Percentiles rank a stretch among this genome's conserved stretches.
Conservation (phyloP, 2,113 vertebrate genomes). For the Lipophrys pholis region DNA sequence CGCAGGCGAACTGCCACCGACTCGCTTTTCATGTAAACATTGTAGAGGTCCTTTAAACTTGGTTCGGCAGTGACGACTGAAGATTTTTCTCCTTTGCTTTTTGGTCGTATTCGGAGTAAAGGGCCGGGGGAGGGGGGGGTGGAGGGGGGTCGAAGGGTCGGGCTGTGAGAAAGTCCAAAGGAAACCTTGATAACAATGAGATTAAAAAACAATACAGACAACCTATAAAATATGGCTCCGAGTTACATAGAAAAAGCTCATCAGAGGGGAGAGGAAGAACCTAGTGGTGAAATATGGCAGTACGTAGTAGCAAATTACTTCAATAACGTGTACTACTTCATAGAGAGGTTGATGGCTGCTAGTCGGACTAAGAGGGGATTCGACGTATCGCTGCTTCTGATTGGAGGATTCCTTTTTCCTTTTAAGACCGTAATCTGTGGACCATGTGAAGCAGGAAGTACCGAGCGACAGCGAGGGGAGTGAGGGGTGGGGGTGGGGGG, state of each 20-base stretch:
- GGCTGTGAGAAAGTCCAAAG: constrained; percentile 52
- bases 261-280: constrained; percentile 68
- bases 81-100: constrained; percentile 64
- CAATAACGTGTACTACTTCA: constrained; percentile 56
- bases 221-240: constrained; percentile 87
- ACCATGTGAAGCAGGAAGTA: constrained; percentile 32
- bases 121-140: neutral
- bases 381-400: constrained; percentile 45
- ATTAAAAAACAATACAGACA: constrained; percentile 79
- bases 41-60: constrained; percentile 77
- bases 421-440: constrained; percentile 45
- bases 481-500: constrained; percentile 3
- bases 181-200: constrained; percentile 71
- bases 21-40: constrained; percentile 81
- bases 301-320: constrained; percentile 71
- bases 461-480: constrained; percentile 27
- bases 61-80: constrained; percentile 82
- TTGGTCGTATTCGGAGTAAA: constrained; percentile 74
- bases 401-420: constrained; percentile 46
- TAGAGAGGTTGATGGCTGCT: constrained; percentile 44
- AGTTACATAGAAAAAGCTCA: constrained; percentile 83
- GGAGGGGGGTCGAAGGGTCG: neutral
- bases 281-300: constrained; percentile 80
- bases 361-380: constrained; percentile 47
- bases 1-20: constrained; percentile 62